Base-by-base conservation (phyloP, 2,888 invertebrate genomes). In the Melanostoma scalare region DNA sequence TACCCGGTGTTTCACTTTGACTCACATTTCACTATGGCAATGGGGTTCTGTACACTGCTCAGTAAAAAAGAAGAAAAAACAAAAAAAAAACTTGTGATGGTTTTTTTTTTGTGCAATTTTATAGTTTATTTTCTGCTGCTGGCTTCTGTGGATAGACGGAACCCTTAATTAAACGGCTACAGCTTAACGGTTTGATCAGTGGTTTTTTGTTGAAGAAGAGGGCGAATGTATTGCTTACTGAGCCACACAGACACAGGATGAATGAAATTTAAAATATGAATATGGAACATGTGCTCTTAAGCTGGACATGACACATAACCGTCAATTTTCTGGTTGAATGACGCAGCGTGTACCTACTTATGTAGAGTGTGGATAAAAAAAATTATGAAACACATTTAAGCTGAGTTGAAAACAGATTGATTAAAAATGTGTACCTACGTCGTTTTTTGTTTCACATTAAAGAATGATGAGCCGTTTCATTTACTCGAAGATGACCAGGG, bases 151-250 rank as follows among this genome's bases (percentile, higher is more conserved):
- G 36, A 20, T 40, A 48, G 31, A 63, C 63, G 48, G 65, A 58
- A 77, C 78, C 78, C 67, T 73, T 67, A 78, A 78, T 78, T 67
- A 73, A 78, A 78, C 42, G 35, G 52, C 73, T 61, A 52, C 42
- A 56, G 71, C 38, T 71, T 55, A 56, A 50, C 65, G 33, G 73
- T 65, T 78, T 67, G 67, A 65, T 67, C 52, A 58, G 55, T 73
- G 52, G 33, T 53, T 52, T 38, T 77, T 63, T 56, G 40, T 44
- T 10, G 36, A n/a, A 58, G 4, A 6, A 73, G 67, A 78, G 74
- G 61, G 73, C 60, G 78, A 78, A 58, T 44, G 56, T 38, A 31
- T 50, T 50, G 50, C 56, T 44, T 3, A 42, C 72, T 65, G 56
- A 72, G 46, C 52, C 58, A 31, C 46, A 46, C 10, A 35, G 33